phyloP scores from a whole-genome alignment of 2,113 vertebrate genomes.

The Hemiscyllium ocellatum region DNA sequence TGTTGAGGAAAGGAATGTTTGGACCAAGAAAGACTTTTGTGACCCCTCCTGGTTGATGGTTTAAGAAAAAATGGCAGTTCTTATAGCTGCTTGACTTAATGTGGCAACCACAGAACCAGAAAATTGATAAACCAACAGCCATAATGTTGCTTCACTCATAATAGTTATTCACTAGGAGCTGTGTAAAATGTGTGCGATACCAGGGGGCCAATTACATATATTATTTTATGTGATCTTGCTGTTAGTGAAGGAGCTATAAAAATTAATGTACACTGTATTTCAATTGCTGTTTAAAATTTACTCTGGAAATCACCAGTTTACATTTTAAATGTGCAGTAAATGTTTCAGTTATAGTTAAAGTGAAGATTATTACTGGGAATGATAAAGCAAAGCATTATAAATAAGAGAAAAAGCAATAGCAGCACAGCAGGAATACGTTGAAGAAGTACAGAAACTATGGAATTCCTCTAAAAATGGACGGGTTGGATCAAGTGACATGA shows the following conservation, averaged over 20 bases:
- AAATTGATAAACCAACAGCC: neutral
- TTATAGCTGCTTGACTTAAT: neutral
- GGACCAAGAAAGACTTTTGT: neutral
- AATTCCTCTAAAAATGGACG: neutral
- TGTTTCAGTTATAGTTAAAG: slow-evolving; percentile 18
- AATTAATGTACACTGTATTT: neutral
- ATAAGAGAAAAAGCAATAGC: neutral
- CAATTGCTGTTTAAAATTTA: slow-evolving; percentile 28
- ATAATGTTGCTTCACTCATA: neutral
- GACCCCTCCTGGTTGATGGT: neutral
- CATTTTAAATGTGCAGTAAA: slow-evolving; percentile 18
- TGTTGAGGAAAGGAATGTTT: neutral
- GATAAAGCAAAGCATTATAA: neutral
- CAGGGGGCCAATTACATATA: slow-evolving; percentile 28
- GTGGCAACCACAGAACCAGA: neutral
- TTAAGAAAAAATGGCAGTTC: neutral
- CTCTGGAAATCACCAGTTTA: slow-evolving; percentile 17
- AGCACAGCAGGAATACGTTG: neutral
- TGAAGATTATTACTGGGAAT: neutral
- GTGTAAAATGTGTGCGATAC: neutral
- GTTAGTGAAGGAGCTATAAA: slow-evolving; percentile 21
- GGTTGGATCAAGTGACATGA: neutral
- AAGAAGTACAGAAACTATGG: neutral
- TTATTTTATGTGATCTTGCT: neutral
- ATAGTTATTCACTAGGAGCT: neutral